Evolutionary conservation across 2,797 vertebrate species (phyloP).

Genomic region (Notoglanidium macrostoma): DNA sequence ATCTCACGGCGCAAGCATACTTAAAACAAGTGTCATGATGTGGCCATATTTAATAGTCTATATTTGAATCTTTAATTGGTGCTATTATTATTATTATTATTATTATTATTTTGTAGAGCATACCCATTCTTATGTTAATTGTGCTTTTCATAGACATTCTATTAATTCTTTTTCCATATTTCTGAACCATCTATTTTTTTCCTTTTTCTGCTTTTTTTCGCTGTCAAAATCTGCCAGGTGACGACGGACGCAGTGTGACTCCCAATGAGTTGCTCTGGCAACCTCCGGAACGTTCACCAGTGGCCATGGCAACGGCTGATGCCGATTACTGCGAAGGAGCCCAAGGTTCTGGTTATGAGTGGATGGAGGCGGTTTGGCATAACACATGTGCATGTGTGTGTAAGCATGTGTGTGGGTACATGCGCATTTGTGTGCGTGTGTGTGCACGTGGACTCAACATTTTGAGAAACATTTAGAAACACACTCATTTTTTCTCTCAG

Average conservation of each 20-base stretch:
- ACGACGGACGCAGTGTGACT: constrained; percentile 69
- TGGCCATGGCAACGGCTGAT: constrained; percentile 80
- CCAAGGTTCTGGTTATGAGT: constrained; percentile 46
- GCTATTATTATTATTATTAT: not conserved
- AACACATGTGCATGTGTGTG: constrained; percentile 40
- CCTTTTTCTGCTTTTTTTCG: not conserved
- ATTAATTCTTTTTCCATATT: constrained; percentile 30
- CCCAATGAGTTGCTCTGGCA: constrained; percentile 79
- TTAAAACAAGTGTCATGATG: not conserved
- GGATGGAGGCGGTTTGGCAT: constrained; percentile 50
- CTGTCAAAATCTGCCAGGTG: constrained; percentile 62
- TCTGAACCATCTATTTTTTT: not conserved
- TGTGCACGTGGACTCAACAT: not conserved
- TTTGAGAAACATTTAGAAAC: constrained; percentile 23
- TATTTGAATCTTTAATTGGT: not conserved
- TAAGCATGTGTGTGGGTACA: not conserved
- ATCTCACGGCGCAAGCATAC: not conserved
- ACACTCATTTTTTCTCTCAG: constrained; percentile 16
- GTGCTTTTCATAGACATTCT: not conserved
- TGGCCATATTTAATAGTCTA: too few relatives aligned
- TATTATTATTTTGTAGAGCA: not conserved
- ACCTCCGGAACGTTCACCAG: constrained; percentile 72
- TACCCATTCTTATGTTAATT: not conserved
- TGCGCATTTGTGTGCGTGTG: constrained; percentile 18
- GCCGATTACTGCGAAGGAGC: constrained; percentile 70